Evolutionary conservation across 2,888 invertebrate species (phyloP).

Genomic region (Cheilosia vernalis): DNA sequence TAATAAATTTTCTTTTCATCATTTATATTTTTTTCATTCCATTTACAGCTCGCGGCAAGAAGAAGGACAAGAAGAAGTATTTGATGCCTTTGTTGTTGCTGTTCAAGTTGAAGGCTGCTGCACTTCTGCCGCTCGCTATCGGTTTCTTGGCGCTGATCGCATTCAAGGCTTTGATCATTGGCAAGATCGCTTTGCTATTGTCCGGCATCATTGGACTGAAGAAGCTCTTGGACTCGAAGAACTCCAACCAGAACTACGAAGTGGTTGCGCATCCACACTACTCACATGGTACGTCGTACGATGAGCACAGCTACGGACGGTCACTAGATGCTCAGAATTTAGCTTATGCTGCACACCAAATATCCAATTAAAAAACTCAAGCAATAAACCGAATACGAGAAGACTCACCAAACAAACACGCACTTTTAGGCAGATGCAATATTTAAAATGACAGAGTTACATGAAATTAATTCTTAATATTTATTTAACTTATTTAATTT

Average conservation of each 20-base stretch:
- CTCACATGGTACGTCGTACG: slow-evolving; percentile 84
- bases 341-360: slow-evolving; percentile 87
- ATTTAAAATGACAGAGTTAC: slow-evolving; percentile 74
- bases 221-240: slow-evolving; percentile 89
- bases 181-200: slow-evolving; percentile 92
- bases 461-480: slow-evolving; percentile 62
- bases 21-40: slow-evolving; percentile 26
- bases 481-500: slow-evolving; percentile 74
- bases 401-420: slow-evolving; percentile 50
- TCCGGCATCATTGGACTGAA: slow-evolving; percentile 89
- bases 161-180: slow-evolving; percentile 92
- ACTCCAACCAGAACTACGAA: slow-evolving; percentile 89
- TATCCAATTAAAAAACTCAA: slow-evolving; percentile 75
- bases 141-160: slow-evolving; percentile 91
- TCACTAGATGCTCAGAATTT: slow-evolving; percentile 88
- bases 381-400: neutral
- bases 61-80: slow-evolving; percentile 91
- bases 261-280: slow-evolving; percentile 89
- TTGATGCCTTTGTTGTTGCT: slow-evolving; percentile 90
- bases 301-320: slow-evolving; percentile 87
- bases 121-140: slow-evolving; percentile 90
- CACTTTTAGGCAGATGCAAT: slow-evolving; percentile 78
- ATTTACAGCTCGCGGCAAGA: slow-evolving; percentile 89
- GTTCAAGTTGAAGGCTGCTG: slow-evolving; percentile 91
- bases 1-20: slow-evolving; percentile 37